Conservation (phyloP, 1,140 invertebrate species). For the Akabosia matsudoensis region DNA sequence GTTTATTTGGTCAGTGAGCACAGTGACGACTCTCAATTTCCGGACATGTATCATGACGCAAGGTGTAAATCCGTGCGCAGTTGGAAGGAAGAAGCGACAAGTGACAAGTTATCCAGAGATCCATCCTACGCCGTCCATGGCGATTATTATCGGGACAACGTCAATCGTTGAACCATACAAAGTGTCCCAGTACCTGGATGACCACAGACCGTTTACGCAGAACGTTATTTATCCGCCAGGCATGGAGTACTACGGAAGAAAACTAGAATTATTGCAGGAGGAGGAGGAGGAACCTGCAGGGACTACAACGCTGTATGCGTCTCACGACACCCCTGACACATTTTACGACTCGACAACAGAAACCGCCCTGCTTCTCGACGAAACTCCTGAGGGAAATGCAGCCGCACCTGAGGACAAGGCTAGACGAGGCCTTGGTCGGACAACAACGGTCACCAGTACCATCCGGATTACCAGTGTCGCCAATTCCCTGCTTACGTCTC, state of each 20-base stretch:
- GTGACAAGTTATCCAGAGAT: neutral
- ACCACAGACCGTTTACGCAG: neutral
- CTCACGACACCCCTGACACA: neutral
- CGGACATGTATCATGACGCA: constrained; percentile 14
- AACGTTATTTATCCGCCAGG: constrained; percentile 3
- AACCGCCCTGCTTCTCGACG: no score
- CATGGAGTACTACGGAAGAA: neutral
- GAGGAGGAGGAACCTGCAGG: neutral
- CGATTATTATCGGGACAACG: constrained; percentile 5
- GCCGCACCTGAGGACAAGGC: constrained; percentile 62
- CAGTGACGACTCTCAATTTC: constrained; percentile 5
- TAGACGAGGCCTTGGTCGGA: constrained; percentile 48
- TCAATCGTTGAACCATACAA: neutral
- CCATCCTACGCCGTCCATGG: neutral
- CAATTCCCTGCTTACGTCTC: neutral
- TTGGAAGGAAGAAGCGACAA: constrained; percentile 14
- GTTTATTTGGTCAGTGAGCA: constrained; percentile 1
- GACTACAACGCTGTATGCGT: neutral
- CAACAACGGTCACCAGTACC: neutral
- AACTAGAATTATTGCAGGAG: neutral
- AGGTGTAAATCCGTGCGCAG: constrained; percentile 8
- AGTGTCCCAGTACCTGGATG: constrained; percentile 9
- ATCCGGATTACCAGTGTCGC: constrained; percentile 15
- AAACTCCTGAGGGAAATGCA: constrained; percentile 70
- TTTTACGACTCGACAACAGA: no score